These are phyloP conservation scores for Drosophila rubida DNA, from an alignment of 2,888 invertebrate species.

Conservation along the genomic window DNA sequence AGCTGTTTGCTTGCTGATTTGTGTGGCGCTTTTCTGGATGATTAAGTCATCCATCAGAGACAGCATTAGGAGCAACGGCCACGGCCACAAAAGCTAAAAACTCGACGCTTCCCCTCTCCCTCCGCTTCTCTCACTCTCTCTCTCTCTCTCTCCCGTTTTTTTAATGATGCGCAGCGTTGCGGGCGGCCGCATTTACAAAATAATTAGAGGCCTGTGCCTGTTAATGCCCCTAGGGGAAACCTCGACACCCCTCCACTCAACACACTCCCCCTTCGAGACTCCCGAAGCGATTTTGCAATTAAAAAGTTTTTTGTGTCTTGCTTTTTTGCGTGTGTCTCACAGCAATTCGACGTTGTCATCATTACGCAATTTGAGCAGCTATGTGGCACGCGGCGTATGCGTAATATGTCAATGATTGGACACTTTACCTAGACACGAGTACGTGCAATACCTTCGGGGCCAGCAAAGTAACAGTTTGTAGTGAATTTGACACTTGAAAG, in stretches of 20 bases:
- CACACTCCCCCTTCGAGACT: background rate
- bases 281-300: constrained; percentile 50
- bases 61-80: constrained; percentile 8
- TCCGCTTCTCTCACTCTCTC: no score
- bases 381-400: constrained; percentile 50
- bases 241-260: background rate
- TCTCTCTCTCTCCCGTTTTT: constrained; percentile 32
- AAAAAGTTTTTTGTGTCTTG: constrained; percentile 41
- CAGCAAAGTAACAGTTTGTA: background rate
- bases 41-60: constrained; percentile 75
- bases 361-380: constrained; percentile 44
- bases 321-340: background rate
- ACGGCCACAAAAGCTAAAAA: constrained; percentile 26
- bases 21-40: constrained; percentile 77
- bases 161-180: constrained; percentile 67
- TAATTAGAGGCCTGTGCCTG: constrained; percentile 49
- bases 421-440: constrained; percentile 17
- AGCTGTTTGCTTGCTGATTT: constrained; percentile 67
- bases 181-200: constrained; percentile 58
- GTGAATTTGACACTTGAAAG: background rate
- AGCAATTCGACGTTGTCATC: constrained; percentile 50
- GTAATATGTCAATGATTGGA: constrained; percentile 56
- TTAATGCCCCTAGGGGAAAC: constrained; percentile 26
- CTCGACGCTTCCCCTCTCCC: background rate
- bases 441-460: background rate